Evolutionary conservation across 53 echinoderm and acorn worm species (phyloP), one percentile per base, ranked within the genome.

Genomic region (Patiria pectinifera): DNA sequence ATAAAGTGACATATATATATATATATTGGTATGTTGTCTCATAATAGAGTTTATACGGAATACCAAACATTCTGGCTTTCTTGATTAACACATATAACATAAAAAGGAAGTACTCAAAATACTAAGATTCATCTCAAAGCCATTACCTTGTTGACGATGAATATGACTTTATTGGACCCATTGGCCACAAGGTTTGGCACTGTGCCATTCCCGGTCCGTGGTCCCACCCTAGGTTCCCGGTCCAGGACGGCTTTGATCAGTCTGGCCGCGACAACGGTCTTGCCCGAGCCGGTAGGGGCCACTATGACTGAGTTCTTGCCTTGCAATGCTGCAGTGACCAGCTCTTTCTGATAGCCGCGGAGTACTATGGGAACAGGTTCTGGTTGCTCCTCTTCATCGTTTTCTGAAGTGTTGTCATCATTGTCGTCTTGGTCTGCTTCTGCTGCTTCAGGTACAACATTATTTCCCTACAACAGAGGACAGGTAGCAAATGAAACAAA

Each of bases 231-330:
- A 75, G 53, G 80, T 11, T 61, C 93, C 48, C 49, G 87, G 78
- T 91, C 81, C 74, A 93, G 88, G 19, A 91, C 85, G 0, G 85
- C 80, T 53, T 91, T 92, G 35, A 91, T 92, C n/a, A 96, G 83
- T 24, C 81, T 81, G 6, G 95, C 86, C 3, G 95, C 96, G 9
- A 95, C 91, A 23, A 93, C 80, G 0, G 96, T 96, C 93, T 96
- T 96, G 26, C 96, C 96, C 5, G 95, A 95, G 9, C 96, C 96
- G 21, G 96, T 95, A 22, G 96, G 95, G 6, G 96, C 96, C n/a
- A 95, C 95, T 22, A 95, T 85, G 45, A 96, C 91, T 3, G 93
- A 83, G 71, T 96, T 96, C 45, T 93, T 88, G 59, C 96, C 88
- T 11, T 81, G 48, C 15, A 96, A 77, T 16, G 95, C 85, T 14